Evolutionary conservation across 2,888 invertebrate genomes (phyloP).

Genomic region (Arctia plantaginis): DNA sequence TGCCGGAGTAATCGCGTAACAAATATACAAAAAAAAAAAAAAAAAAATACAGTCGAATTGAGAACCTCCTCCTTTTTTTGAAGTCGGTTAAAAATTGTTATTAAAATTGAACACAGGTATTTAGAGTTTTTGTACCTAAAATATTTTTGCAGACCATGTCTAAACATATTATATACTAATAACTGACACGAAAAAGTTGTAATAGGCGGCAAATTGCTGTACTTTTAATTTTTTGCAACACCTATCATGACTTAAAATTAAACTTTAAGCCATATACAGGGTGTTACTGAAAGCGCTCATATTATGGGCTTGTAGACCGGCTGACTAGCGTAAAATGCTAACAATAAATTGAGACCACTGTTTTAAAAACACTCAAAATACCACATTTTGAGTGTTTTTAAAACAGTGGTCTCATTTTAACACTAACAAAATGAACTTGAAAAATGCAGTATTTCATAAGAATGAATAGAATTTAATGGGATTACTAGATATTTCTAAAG

Average conservation of each 20-base stretch:
- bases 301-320: no score
- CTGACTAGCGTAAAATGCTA: background rate
- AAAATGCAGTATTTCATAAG: no score
- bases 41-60: no score
- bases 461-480: no score
- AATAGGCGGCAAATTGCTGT: background rate
- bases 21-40: no score
- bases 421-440: no score
- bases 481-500: no score
- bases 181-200: background rate
- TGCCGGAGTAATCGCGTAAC: no score
- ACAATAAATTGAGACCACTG: background rate
- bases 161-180: background rate
- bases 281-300: background rate
- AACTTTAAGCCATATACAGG: background rate
- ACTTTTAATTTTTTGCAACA: background rate
- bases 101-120: background rate
- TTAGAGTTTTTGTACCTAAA: background rate
- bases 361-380: background rate
- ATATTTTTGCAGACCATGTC: background rate
- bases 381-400: background rate
- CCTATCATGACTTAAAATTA: background rate
- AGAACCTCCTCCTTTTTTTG: no score
- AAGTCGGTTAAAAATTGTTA: no score
- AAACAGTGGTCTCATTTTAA: background rate